These are phyloP conservation scores for Rhombomys opimus DNA, from an alignment of 2,113 vertebrate genomes.

Conservation along the genomic window DNA sequence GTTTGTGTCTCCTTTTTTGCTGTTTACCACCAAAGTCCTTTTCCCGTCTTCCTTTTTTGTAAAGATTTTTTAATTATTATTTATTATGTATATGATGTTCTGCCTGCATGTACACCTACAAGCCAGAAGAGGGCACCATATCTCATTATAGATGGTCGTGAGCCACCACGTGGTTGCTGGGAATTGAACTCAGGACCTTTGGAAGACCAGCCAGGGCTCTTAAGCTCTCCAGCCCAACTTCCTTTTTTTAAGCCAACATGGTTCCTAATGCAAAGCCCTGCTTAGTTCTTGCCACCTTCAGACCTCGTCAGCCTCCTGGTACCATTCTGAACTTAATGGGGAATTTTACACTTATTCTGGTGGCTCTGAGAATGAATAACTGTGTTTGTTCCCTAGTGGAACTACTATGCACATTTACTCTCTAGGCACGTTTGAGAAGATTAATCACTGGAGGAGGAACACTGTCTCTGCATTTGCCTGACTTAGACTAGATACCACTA, in stretches of 20 bases:
- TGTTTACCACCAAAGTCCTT: neutral
- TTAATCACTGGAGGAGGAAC: neutral
- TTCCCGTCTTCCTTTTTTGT: neutral
- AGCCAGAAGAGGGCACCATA: no score
- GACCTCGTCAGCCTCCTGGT: neutral
- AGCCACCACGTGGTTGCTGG: no score
- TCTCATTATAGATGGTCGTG: no score
- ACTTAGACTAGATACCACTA: neutral
- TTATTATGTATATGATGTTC: no score
- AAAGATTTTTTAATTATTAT: no score
- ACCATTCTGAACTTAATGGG: neutral
- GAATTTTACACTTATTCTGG: neutral
- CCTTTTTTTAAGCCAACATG: neutral
- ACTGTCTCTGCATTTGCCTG: neutral
- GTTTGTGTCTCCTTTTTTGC: neutral
- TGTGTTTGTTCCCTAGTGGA: neutral
- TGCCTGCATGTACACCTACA: no score
- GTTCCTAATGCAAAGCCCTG: neutral
- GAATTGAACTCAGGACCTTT: no score
- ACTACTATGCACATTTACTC: neutral
- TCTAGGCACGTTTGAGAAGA: neutral
- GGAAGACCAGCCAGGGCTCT: no score
- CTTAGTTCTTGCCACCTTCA: neutral
- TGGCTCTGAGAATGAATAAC: neutral
- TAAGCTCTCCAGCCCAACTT: no score